Percentiles rank a stretch among this genome's conserved stretches.
Evolutionary conservation across 2,888 invertebrate species (phyloP).

Genomic region (Mayetiola destructor): DNA sequence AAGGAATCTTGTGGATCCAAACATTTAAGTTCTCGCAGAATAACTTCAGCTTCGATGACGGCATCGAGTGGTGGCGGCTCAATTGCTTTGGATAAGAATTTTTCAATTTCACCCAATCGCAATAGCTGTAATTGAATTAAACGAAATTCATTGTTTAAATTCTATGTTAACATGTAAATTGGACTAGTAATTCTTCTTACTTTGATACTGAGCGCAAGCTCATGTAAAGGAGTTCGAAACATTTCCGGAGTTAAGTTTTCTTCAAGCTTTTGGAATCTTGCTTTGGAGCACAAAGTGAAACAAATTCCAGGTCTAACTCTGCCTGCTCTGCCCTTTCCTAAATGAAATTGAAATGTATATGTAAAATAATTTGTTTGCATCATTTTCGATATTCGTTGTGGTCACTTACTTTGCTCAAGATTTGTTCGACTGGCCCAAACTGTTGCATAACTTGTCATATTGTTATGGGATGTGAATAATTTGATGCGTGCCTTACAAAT

Average conservation of each 20-base stretch:
- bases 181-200: not conserved
- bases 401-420: constrained; percentile 56
- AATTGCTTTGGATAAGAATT: constrained; percentile 87
- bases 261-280: constrained; percentile 57
- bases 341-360: constrained; percentile 2
- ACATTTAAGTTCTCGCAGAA: constrained; percentile 74
- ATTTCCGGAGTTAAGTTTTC: constrained; percentile 94
- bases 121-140: constrained; percentile 43
- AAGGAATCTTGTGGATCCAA: constrained; percentile 74
- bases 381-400: not conserved
- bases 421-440: constrained; percentile 93
- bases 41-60: constrained; percentile 91
- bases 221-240: constrained; percentile 92
- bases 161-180: too few relatives aligned
- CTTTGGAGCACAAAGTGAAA: constrained; percentile 77
- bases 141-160: not conserved
- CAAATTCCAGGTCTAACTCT: constrained; percentile 87
- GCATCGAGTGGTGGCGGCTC: constrained; percentile 96
- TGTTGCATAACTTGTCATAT: constrained; percentile 96
- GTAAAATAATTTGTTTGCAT: not conserved
- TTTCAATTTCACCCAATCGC: constrained; percentile 79
- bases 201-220: constrained; percentile 77
- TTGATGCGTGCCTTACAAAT: constrained; percentile 96
- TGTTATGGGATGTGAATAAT: constrained; percentile 94
- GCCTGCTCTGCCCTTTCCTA: constrained; percentile 83